Percentiles rank a stretch among this genome's conserved stretches.
phyloP scores from a whole-genome alignment of 2,113 vertebrate species.

The Phyllostomus discolor region DNA sequence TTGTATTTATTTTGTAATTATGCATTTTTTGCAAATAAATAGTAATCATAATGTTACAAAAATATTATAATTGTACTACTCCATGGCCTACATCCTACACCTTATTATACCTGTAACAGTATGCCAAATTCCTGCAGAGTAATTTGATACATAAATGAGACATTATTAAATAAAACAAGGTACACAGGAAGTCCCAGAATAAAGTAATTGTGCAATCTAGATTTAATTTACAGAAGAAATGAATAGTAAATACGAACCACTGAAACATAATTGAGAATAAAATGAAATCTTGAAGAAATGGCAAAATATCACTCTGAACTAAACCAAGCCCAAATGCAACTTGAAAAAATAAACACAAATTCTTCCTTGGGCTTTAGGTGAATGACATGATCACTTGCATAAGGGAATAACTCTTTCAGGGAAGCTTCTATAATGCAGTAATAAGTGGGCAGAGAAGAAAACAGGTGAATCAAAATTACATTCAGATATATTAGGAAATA shows the following conservation, averaged over 20 bases:
- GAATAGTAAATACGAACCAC: constrained; percentile 40
- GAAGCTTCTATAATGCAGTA: neutral
- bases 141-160: constrained; percentile 27
- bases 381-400: neutral
- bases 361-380: neutral
- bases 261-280: constrained; percentile 41
- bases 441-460: neutral
- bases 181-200: neutral
- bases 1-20: neutral
- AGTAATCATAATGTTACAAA: neutral
- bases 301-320: neutral
- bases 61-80: neutral
- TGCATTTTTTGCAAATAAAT: neutral
- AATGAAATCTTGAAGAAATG: constrained; percentile 21
- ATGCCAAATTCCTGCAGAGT: neutral
- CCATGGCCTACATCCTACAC: neutral
- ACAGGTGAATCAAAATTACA: neutral
- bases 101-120: neutral
- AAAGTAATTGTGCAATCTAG: constrained; percentile 26
- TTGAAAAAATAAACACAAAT: neutral
- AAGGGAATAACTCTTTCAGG: neutral
- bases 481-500: neutral
- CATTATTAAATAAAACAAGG: constrained; percentile 35
- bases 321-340: neutral
- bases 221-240: constrained; percentile 53